Evolutionary conservation across 2,888 invertebrate genomes (phyloP), one percentile per base, ranked within the genome.

Genomic region (Mythimna impura): DNA sequence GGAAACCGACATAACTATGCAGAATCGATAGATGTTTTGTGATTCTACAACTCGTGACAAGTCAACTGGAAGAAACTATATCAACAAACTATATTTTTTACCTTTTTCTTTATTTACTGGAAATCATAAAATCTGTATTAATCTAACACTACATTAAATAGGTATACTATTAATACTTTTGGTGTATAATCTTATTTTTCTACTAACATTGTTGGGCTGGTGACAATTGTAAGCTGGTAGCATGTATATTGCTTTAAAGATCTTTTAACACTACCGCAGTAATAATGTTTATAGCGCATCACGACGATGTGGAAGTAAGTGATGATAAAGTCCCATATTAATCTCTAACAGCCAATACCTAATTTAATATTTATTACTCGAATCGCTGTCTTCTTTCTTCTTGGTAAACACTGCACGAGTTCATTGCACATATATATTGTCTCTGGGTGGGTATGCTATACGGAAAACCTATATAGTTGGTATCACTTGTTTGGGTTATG

Each of bases 11-110:
- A 8, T 30, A 74, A 47, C 30, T 63, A 76, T 25, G 40, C 40
- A 25, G 20, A 72, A 73, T 40, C 40, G 17, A 62, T 71, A 71
- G 10, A 25, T 61, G 34, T 75, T 57, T 62, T 57, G n/a, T 40
- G 54, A 62, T 61, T 79, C 25, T 22, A 61, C 47, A 61, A 73
- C 9, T n/a, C n/a, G 20, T 50, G 22, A 47, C 22, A 40, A n/a
- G 17, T 12, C 10, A 7, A 17, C 20, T 61, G 4, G 8, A 61
- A 30, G 17, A 54, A 22, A 20, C 30, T 79, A 9, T 22, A 25
- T 9, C 3, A 36, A 36, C 3, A 25, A 50, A 52, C 14, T 47
- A 40, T 47, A 40, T 36, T 14, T 34, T 20, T 50, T 12, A 3
- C 22, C 47, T 30, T 60, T 36, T 47, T 17, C 20, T 47, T 9